A percentile compares a stretch with the other conserved stretches of the same genome.
These are phyloP conservation scores for Hoplostethus atlanticus DNA, from an alignment of 2,797 vertebrate genomes.

Conservation along the genomic window DNA sequence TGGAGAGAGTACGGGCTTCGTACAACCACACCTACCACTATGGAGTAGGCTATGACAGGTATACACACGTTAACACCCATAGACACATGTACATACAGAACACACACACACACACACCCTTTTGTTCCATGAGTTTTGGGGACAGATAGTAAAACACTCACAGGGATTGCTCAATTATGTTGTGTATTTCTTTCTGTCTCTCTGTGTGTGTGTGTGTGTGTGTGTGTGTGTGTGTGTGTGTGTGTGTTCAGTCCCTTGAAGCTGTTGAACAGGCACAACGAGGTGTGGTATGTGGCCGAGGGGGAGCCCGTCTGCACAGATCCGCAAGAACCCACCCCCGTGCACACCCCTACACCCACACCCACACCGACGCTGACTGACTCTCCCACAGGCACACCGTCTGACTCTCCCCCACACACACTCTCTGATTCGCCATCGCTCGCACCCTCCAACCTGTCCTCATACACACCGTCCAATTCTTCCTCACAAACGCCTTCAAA, in stretches of 20 bases:
- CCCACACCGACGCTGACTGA: conserved; percentile 2
- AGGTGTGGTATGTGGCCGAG: conserved; percentile 85
- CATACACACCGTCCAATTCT: conserved; percentile 26
- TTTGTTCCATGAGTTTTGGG: not conserved
- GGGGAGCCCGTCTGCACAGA: conserved; percentile 76
- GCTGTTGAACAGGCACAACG: conserved; percentile 86
- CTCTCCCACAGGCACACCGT: conserved; percentile 19
- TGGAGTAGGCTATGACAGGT: conserved; percentile 86
- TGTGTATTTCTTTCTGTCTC: conserved; percentile 35
- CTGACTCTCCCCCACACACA: conserved; percentile 31
- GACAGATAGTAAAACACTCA: not conserved
- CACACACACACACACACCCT: not conserved
- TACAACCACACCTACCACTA: conserved; percentile 85
- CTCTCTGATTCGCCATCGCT: conserved; percentile 46
- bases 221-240: conserved; percentile 16
- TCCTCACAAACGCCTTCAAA: conserved; percentile 29
- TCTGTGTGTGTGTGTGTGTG: conserved; percentile 17
- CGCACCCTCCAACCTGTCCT: conserved; percentile 40
- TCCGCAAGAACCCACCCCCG: conserved; percentile 71
- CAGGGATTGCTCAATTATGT: conserved; percentile 1
- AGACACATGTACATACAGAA: not conserved
- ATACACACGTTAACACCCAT: not conserved
- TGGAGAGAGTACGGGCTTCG: conserved; percentile 70
- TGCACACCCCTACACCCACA: conserved; percentile 46
- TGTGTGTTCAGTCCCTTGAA: conserved; percentile 77